These are phyloP conservation scores for Epizoanthus stellaris DNA, from an alignment of 92 coral and sea anemone genomes.

Conservation along the genomic window DNA sequence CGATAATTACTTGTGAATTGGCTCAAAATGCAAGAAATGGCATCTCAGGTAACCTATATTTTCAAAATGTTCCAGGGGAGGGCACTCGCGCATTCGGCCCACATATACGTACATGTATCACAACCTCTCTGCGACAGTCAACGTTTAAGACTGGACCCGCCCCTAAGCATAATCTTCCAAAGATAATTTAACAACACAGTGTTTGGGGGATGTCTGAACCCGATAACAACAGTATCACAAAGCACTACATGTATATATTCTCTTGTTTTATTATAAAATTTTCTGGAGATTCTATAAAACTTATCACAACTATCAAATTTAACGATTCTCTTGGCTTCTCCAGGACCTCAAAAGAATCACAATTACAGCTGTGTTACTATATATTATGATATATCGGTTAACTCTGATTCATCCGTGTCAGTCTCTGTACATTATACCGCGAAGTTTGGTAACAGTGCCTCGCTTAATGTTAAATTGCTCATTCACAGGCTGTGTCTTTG, in stretches of 20 bases:
- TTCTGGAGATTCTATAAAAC: conserved; percentile 26
- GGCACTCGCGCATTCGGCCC: too few species aligned
- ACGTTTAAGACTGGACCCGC: too few species aligned
- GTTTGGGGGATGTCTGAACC: too few species aligned
- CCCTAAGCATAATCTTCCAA: too few species aligned
- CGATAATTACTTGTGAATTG: too few species aligned
- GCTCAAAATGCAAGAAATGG: too few species aligned
- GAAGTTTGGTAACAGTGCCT: neutral
- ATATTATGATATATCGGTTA: neutral
- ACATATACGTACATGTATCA: too few species aligned
- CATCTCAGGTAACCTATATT: too few species aligned
- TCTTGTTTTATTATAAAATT: conserved; percentile 24
- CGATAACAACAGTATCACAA: too few species aligned
- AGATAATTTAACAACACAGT: too few species aligned
- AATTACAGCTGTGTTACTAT: conserved; percentile 23
- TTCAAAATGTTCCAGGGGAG: too few species aligned
- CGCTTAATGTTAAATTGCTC: neutral
- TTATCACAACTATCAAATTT: conserved; percentile 1
- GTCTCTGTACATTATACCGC: neutral
- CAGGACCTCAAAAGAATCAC: conserved; percentile 29
- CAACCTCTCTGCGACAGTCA: too few species aligned
- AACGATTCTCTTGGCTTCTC: neutral
- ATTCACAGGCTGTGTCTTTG: neutral
- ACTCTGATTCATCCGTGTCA: conserved; percentile 13
- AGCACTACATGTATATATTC: neutral